Conservation (phyloP, 1,140 invertebrate genomes). For the Homalodisca vitripennis region DNA sequence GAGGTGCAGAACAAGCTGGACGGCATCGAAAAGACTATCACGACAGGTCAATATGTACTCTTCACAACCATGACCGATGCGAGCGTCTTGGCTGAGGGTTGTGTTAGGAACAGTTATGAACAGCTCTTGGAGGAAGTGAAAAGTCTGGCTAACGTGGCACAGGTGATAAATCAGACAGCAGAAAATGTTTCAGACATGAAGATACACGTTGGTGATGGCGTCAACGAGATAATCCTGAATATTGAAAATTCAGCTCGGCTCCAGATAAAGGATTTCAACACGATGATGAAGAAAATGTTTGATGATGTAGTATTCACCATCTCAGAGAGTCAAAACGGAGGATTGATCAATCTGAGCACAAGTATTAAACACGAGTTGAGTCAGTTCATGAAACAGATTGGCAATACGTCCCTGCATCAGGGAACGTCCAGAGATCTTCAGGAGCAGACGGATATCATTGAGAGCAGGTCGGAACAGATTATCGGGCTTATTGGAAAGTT, state of each 20-base stretch:
- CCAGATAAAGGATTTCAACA: slow-evolving; percentile 64
- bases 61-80: slow-evolving; percentile 31
- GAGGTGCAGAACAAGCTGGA: slow-evolving; percentile 34
- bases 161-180: slow-evolving; percentile 77
- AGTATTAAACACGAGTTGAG: slow-evolving; percentile 81
- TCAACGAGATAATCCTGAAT: slow-evolving; percentile 79
- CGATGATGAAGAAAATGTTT: slow-evolving; percentile 66
- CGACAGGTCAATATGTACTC: no score
- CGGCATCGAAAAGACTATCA: slow-evolving; percentile 27
- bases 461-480: slow-evolving; percentile 71
- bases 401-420: slow-evolving; percentile 81
- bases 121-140: slow-evolving; percentile 39
- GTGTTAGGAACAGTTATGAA: slow-evolving; percentile 49
- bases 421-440: slow-evolving; percentile 72
- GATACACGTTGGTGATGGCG: slow-evolving; percentile 78
- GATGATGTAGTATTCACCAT: slow-evolving; percentile 67
- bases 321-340: slow-evolving; percentile 69
- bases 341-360: slow-evolving; percentile 69
- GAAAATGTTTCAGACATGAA: slow-evolving; percentile 84
- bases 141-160: slow-evolving; percentile 68
- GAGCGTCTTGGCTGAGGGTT: slow-evolving; percentile 28
- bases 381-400: slow-evolving; percentile 53
- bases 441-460: slow-evolving; percentile 75
- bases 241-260: slow-evolving; percentile 65
- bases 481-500: slow-evolving; percentile 78